A percentile compares a stretch with the other conserved stretches of the same genome.
These are phyloP conservation scores for Conus ventricosus DNA, from an alignment of 1,140 invertebrate species.

Conservation along the genomic window DNA sequence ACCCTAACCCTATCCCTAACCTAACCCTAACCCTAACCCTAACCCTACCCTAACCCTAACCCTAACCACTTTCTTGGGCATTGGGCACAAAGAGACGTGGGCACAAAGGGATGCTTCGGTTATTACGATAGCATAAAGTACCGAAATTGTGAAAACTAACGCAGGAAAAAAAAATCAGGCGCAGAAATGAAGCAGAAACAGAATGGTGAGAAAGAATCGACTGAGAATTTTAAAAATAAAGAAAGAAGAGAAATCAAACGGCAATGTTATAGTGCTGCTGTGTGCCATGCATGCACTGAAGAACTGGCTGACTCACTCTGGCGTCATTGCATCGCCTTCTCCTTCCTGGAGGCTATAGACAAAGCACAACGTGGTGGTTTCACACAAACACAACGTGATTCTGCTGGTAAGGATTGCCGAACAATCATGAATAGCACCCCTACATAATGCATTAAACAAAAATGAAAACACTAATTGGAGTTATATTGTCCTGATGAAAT, in stretches of 20 bases:
- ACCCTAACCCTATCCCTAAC: too few species aligned
- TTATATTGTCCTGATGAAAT: too few species aligned
- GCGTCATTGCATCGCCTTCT: neutral
- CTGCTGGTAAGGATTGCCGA: too few species aligned
- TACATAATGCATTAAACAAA: too few species aligned
- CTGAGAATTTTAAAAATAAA: neutral
- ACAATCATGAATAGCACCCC: too few species aligned
- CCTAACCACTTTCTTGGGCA: too few species aligned
- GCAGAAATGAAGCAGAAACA: neutral
- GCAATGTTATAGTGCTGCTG: neutral
- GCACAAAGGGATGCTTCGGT: too few species aligned
- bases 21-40: too few species aligned
- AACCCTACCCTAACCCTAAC: too few species aligned
- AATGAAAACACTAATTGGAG: too few species aligned
- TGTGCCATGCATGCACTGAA: slow-evolving; percentile 9
- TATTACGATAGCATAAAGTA: neutral
- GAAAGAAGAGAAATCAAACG: neutral
- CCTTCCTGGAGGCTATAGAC: slow-evolving; percentile 2
- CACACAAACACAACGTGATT: neutral
- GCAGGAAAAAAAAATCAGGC: neutral
- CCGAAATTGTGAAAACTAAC: neutral
- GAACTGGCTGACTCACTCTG: slow-evolving; percentile 8
- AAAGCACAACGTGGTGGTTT: slow-evolving; percentile 10
- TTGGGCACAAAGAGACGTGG: too few species aligned
- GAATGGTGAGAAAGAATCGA: neutral